Evolutionary conservation across 53 echinoderm and acorn worm genomes (phyloP), one percentile per base, ranked within the genome.

Genomic region (Paracentrotus lividus): DNA sequence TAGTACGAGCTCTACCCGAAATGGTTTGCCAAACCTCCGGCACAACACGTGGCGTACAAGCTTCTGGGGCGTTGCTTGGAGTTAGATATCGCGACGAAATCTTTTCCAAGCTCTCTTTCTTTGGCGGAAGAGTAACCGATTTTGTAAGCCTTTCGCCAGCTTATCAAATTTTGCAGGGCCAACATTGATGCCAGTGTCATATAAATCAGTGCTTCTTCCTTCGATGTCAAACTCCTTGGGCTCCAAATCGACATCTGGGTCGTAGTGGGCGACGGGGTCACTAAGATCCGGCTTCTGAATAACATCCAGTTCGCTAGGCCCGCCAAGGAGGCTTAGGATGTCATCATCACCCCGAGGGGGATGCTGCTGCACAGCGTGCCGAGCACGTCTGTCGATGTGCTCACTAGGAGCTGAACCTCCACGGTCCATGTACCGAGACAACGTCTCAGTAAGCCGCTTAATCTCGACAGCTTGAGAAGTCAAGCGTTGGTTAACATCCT

Each of bases 81-180:
- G 66, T 66, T n/a, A 77, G 77, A 77, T 77, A 77, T 16, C 77
- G 77, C 42, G 40, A 44, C 6, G 77, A 77, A 42, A 66, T 66
- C n/a, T 24, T 66, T 13, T 66, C 66, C 24, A 66, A 31, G 14
- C 66, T 26, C 66, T 66, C 66, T 31, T 66, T 66, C 66, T 66
- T 66, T 5, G 66, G 66, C 66, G 66, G 66, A 66, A 66, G 24
- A 26, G 66, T 8, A 31, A 31, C 31, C 31, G 66, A 8, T 31
- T 66, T 66, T 13, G 66, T 66, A 66, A 66, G 66, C 31, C 24
- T 26, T 26, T 66, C 66, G 24, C 66, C 66, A 66, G 31, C 66
- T 66, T 66, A 31, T 66, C 66, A 23, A 66, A 26, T 66, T 66
- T 31, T 4, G 66, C 66, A 24, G 66, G 66, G 66, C 66, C 66